Conservation (phyloP, 2,113 vertebrate genomes). For the Leptocoma aspasia region DNA sequence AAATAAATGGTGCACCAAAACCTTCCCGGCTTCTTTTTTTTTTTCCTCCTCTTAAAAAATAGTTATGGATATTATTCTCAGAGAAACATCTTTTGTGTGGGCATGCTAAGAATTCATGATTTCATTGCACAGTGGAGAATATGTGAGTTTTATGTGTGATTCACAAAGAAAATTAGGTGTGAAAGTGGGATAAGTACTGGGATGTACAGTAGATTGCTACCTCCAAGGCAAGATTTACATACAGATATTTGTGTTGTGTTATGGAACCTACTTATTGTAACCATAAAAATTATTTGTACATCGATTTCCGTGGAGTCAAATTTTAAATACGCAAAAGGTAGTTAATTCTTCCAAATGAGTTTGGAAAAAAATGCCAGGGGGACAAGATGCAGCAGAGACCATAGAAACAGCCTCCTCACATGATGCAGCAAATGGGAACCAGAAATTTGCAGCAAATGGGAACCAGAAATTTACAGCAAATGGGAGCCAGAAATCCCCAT, state of each 20-base stretch:
- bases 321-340: slow-evolving; percentile 56
- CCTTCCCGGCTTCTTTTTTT: not conserved
- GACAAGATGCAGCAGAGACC: slow-evolving; percentile 17
- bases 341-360: slow-evolving; percentile 58
- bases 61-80: slow-evolving; percentile 63
- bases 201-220: slow-evolving; percentile 51
- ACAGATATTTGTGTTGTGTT: slow-evolving; percentile 60
- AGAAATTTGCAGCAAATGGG: slow-evolving; percentile 20
- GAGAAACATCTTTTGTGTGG: slow-evolving; percentile 44
- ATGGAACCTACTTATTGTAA: slow-evolving; percentile 46
- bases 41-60: not conserved
- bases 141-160: slow-evolving; percentile 66
- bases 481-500: slow-evolving; percentile 44
- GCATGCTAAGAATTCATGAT: slow-evolving; percentile 65
- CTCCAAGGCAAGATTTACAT: slow-evolving; percentile 66
- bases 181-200: slow-evolving; percentile 61
- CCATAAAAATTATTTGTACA: slow-evolving; percentile 62
- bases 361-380: slow-evolving; percentile 24
- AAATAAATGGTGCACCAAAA: slow-evolving; percentile 70
- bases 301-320: slow-evolving; percentile 49
- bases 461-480: slow-evolving; percentile 39
- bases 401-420: not conserved
- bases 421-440: not conserved
- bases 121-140: slow-evolving; percentile 65
- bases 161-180: slow-evolving; percentile 69